phyloP scores from a whole-genome alignment of 2,113 vertebrate species.

The Taurulus bubalis region DNA sequence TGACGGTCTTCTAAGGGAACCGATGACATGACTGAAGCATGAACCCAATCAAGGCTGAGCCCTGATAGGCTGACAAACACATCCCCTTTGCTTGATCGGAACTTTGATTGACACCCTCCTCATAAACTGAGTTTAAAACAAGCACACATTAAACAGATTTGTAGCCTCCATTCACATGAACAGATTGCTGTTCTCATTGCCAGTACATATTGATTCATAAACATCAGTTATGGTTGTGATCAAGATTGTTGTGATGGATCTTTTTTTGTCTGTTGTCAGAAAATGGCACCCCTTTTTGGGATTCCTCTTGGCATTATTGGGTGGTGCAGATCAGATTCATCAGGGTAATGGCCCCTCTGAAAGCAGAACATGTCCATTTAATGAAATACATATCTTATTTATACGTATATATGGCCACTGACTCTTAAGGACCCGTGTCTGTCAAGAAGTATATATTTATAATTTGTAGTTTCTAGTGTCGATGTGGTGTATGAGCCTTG shows the following conservation, averaged over 20 bases:
- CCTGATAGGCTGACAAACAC: slow-evolving; percentile 35
- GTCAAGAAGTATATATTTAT: slow-evolving; percentile 11
- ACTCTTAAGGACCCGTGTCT: slow-evolving; percentile 30
- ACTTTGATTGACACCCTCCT: slow-evolving; percentile 47
- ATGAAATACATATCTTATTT: slow-evolving; percentile 12
- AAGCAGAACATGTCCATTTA: slow-evolving; percentile 33
- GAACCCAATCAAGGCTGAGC: slow-evolving; percentile 45
- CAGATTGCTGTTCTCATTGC: slow-evolving; percentile 41
- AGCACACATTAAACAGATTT: slow-evolving; percentile 40
- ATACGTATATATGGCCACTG: slow-evolving; percentile 28
- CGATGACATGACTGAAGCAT: slow-evolving; percentile 47
- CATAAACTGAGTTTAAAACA: slow-evolving; percentile 28
- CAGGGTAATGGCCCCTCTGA: slow-evolving; percentile 8
- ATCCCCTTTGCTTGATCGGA: slow-evolving; percentile 31
- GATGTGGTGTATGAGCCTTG: not conserved
- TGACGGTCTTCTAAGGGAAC: slow-evolving; percentile 32
- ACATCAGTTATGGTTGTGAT: slow-evolving; percentile 56
- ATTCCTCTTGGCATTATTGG: slow-evolving; percentile 18
- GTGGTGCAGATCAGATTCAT: slow-evolving; percentile 27
- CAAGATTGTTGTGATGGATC: slow-evolving; percentile 43
- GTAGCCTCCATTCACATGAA: slow-evolving; percentile 25
- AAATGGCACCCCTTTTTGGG: slow-evolving; percentile 25
- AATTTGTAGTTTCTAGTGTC: not conserved
- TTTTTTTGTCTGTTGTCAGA: slow-evolving; percentile 35
- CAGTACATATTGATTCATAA: slow-evolving; percentile 53